Percentiles rank a stretch among this genome's conserved stretches.
Conservation (phyloP, 2,797 vertebrate genomes). For the Poeciliopsis infans region DNA sequence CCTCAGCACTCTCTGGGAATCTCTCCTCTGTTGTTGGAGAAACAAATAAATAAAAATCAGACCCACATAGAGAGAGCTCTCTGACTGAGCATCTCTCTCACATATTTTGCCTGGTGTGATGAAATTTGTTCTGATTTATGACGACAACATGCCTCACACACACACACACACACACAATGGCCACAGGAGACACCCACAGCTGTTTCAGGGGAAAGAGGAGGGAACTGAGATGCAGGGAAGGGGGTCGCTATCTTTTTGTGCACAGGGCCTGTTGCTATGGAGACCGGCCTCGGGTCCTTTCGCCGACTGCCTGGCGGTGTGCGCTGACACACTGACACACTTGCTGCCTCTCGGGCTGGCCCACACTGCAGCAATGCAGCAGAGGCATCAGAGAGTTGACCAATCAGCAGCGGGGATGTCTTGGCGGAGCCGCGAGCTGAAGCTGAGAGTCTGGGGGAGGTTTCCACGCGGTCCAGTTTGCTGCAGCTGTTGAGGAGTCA, state of each 20-base stretch:
- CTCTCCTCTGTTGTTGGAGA: slow-evolving; percentile 48
- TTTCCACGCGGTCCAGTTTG: background rate
- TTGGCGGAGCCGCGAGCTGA: background rate
- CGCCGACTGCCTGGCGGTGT: slow-evolving; percentile 54
- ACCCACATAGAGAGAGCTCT: background rate
- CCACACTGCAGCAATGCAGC: slow-evolving; percentile 74
- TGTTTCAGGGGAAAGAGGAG: slow-evolving; percentile 15
- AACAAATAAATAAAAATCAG: slow-evolving; percentile 4
- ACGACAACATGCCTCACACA: slow-evolving; percentile 11
- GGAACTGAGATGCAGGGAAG: background rate
- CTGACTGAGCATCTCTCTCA: background rate
- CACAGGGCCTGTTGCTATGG: slow-evolving; percentile 74
- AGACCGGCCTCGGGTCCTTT: slow-evolving; percentile 63
- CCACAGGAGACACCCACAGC: slow-evolving; percentile 22
- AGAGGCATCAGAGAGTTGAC: slow-evolving; percentile 44
- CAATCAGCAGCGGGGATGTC: slow-evolving; percentile 40
- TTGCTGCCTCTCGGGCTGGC: slow-evolving; percentile 53
- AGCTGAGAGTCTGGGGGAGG: background rate
- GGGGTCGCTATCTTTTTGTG: slow-evolving; percentile 65
- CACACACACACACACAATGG: background rate
- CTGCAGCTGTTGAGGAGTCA: slow-evolving; percentile 27
- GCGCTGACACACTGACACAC: slow-evolving; percentile 68
- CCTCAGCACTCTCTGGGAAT: slow-evolving; percentile 16
- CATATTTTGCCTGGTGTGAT: background rate
- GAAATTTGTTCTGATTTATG: slow-evolving; percentile 34